phyloP scores from a whole-genome alignment of 2,888 invertebrate genomes.

The Poecilobothrus nobilitatus region DNA sequence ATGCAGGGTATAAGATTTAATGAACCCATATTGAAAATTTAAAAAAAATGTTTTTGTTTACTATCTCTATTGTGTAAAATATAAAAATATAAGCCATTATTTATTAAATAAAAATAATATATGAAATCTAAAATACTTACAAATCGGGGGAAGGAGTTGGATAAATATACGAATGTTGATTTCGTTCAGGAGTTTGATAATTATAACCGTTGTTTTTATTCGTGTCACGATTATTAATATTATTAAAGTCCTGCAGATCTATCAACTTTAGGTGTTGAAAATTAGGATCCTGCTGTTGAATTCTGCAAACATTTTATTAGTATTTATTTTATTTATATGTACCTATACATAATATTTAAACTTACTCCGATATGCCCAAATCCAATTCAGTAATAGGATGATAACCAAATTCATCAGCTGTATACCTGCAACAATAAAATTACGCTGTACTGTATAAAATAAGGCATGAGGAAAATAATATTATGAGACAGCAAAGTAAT shows the following conservation, averaged over 20 bases:
- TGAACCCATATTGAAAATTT: too few relatives aligned
- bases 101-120: too few relatives aligned
- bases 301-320: not conserved
- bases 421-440: too few relatives aligned
- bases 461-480: too few relatives aligned
- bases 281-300: not conserved
- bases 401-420: conserved; percentile 43
- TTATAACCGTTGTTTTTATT: not conserved
- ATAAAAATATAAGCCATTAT: too few relatives aligned
- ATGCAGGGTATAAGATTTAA: too few relatives aligned
- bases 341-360: not conserved
- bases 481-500: too few relatives aligned
- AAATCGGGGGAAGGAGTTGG: not conserved
- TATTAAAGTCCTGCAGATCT: not conserved
- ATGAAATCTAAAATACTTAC: too few relatives aligned
- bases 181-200: not conserved
- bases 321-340: not conserved
- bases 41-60: too few relatives aligned
- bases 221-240: not conserved
- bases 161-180: not conserved
- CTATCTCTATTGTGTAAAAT: too few relatives aligned
- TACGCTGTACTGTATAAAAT: too few relatives aligned
- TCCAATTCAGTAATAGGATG: conserved; percentile 44
- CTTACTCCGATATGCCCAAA: conserved; percentile 36
- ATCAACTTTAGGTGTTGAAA: not conserved